Conservation (phyloP, 2,113 vertebrate genomes). For the Hystrix cristata region DNA sequence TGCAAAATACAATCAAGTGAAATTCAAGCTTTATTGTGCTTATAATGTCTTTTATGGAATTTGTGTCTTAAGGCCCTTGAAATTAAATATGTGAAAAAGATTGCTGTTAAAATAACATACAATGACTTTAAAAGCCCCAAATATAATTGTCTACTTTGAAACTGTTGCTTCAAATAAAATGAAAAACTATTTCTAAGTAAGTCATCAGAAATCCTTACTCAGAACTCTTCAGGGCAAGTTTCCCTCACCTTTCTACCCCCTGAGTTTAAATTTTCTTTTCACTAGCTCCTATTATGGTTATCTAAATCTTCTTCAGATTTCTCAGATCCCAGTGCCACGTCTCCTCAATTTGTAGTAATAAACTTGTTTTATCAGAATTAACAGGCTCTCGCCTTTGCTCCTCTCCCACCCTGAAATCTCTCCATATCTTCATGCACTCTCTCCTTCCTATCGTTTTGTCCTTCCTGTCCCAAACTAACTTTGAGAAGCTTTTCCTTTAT, state of each 20-base stretch:
- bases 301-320: background rate
- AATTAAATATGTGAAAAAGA: constrained; percentile 65
- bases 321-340: background rate
- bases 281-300: background rate
- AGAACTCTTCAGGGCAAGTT: background rate
- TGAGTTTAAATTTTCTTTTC: constrained; percentile 15
- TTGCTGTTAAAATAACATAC: constrained; percentile 61
- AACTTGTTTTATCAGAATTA: background rate
- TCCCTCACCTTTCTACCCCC: no score
- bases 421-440: background rate
- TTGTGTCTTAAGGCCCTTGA: constrained; percentile 59
- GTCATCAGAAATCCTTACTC: background rate
- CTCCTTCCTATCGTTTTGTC: background rate
- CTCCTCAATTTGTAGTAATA: background rate
- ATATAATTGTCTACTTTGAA: constrained; percentile 58
- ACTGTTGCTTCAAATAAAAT: constrained; percentile 39
- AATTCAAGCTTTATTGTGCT: constrained; percentile 66
- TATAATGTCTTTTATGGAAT: constrained; percentile 27
- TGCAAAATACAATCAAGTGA: constrained; percentile 52
- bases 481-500: background rate
- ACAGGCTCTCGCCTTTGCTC: background rate
- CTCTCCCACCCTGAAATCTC: background rate
- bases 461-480: background rate
- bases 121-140: constrained; percentile 60
- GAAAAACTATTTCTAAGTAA: constrained; percentile 56